Conservation (phyloP, 2,113 vertebrate genomes). For the Leuciscus idus region DNA sequence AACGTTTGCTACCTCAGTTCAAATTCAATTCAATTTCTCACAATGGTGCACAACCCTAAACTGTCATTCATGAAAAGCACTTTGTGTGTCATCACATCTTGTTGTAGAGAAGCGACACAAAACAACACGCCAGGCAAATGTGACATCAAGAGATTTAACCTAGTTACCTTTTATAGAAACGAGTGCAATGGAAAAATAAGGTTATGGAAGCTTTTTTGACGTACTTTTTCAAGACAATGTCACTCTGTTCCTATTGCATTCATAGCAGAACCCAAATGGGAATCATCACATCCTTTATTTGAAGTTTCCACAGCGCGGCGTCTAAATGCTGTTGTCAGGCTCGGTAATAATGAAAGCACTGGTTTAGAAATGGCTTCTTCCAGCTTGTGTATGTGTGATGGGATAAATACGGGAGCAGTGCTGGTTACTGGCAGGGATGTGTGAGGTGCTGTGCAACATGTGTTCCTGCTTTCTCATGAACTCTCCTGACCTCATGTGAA, state of each 20-base stretch:
- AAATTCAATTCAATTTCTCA: neutral
- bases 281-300: neutral
- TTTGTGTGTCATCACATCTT: neutral
- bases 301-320: neutral
- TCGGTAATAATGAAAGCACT: neutral
- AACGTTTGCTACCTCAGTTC: neutral
- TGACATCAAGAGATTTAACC: conserved; percentile 21
- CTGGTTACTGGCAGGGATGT: conserved; percentile 22
- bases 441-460: conserved; percentile 33
- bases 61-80: neutral
- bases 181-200: conserved; percentile 45
- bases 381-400: neutral
- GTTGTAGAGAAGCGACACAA: conserved; percentile 1
- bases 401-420: neutral
- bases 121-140: conserved; percentile 21
- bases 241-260: conserved; percentile 27
- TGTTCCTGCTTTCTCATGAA: conserved; percentile 52
- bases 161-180: conserved; percentile 14
- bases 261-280: neutral
- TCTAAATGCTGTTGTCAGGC: neutral
- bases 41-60: neutral
- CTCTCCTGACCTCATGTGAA: conserved; percentile 40
- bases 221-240: conserved; percentile 13
- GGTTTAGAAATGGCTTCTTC: neutral
- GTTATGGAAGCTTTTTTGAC: conserved; percentile 3